Evolutionary conservation across 2,888 invertebrate species (phyloP).

Genomic region (Mesorhabditis sp.): DNA sequence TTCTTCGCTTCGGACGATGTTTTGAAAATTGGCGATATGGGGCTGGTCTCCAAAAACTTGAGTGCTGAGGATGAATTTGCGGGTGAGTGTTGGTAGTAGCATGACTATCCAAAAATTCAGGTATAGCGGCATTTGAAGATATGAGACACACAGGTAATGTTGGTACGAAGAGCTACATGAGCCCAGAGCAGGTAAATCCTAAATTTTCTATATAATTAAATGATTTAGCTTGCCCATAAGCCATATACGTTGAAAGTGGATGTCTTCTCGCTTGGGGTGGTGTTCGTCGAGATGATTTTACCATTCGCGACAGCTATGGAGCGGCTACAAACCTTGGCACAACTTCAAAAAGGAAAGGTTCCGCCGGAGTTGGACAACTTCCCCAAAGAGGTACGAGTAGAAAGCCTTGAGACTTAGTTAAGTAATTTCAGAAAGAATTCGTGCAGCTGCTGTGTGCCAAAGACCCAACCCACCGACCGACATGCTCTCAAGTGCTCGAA

Average conservation of each 20-base stretch:
- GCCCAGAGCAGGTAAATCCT: constrained; percentile 79
- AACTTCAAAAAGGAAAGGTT: constrained; percentile 20
- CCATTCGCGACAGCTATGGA: constrained; percentile 89
- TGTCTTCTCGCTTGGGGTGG: constrained; percentile 67
- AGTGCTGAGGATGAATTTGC: constrained; percentile 11
- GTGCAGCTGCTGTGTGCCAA: background rate
- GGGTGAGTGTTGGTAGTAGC: constrained; percentile 54
- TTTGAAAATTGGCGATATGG: constrained; percentile 96
- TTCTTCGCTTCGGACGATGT: constrained; percentile 85
- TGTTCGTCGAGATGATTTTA: constrained; percentile 84
- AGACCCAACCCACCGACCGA: background rate
- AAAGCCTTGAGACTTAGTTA: background rate
- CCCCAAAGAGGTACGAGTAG: constrained; percentile 9
- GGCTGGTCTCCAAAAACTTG: constrained; percentile 74
- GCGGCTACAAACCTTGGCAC: constrained; percentile 60
- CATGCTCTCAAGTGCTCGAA: background rate
- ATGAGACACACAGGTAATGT: constrained; percentile 64
- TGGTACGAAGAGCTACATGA: constrained; percentile 94
- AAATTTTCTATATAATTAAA: background rate
- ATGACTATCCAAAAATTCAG: background rate
- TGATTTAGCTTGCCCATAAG: constrained; percentile 34
- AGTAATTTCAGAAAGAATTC: background rate
- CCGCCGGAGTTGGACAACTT: constrained; percentile 21
- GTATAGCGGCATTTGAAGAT: background rate
- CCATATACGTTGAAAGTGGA: constrained; percentile 63